These are phyloP conservation scores for Pipistrellus pipistrellus DNA, from an alignment of 2,797 vertebrate genomes.

Conservation along the genomic window DNA sequence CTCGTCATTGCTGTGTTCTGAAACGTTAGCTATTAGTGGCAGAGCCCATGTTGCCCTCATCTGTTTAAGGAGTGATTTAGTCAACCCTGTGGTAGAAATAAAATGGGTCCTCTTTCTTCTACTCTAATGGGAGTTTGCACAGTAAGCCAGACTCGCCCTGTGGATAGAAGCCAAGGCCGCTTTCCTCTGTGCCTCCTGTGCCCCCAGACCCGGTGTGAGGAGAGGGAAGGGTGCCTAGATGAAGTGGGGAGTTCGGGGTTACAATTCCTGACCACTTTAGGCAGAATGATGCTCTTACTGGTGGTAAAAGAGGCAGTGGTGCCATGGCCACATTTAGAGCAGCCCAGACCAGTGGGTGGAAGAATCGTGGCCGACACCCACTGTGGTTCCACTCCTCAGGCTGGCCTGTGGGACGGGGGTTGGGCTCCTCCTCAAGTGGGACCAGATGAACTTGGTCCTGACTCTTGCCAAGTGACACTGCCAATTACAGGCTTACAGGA, in stretches of 20 bases:
- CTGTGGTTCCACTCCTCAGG: background rate
- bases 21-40: background rate
- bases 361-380: background rate
- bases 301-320: background rate
- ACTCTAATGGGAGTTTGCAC: background rate
- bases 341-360: background rate
- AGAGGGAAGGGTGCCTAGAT: background rate
- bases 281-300: background rate
- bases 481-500: background rate
- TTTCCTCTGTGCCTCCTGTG: background rate
- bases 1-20: background rate
- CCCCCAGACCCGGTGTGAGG: background rate
- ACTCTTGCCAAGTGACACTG: background rate
- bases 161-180: background rate
- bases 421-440: background rate
- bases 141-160: background rate
- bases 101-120: constrained; percentile 34
- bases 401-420: background rate
- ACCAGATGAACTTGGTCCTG: background rate
- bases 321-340: background rate
- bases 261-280: background rate
- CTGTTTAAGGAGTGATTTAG: constrained; percentile 58
- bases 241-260: background rate
- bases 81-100: constrained; percentile 4
- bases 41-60: background rate